Conservation (phyloP, 2,888 invertebrate species). For the Conus canariensis region DNA sequence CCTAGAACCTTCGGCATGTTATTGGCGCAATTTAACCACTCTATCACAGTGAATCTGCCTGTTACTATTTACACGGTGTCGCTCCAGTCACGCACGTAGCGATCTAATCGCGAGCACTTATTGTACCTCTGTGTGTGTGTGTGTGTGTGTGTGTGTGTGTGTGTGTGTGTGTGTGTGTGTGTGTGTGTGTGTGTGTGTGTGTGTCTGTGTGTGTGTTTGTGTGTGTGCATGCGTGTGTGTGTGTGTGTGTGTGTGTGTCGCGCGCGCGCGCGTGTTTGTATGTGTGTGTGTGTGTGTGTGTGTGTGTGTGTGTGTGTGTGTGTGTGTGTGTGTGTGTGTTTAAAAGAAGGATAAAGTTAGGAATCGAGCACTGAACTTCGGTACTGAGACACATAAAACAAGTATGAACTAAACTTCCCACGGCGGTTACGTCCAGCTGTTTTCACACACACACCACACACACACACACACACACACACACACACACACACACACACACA, state of each 20-base stretch:
- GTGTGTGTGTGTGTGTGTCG: neutral
- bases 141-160: conserved; percentile 21
- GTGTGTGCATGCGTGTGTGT: neutral
- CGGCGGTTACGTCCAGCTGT: neutral
- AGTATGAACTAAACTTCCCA: no score
- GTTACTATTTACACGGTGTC: no score
- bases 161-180: conserved; percentile 21
- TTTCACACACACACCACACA: neutral
- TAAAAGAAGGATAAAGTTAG: neutral
- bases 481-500: neutral
- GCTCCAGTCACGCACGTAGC: no score
- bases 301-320: conserved; percentile 18
- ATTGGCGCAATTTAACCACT: no score
- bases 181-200: neutral
- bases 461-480: no score
- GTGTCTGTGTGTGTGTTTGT: neutral
- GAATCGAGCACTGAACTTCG: no score
- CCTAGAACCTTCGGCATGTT: no score
- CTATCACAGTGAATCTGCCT: no score
- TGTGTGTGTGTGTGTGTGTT: conserved; percentile 14
- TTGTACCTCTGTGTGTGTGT: neutral
- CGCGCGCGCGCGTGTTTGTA: conserved; percentile 9
- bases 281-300: neutral
- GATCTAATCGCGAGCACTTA: no score
- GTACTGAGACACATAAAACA: no score